Evolutionary conservation across 2,888 invertebrate genomes (phyloP), one percentile per base, ranked within the genome.

Genomic region (Agrenia bidenticulata): DNA sequence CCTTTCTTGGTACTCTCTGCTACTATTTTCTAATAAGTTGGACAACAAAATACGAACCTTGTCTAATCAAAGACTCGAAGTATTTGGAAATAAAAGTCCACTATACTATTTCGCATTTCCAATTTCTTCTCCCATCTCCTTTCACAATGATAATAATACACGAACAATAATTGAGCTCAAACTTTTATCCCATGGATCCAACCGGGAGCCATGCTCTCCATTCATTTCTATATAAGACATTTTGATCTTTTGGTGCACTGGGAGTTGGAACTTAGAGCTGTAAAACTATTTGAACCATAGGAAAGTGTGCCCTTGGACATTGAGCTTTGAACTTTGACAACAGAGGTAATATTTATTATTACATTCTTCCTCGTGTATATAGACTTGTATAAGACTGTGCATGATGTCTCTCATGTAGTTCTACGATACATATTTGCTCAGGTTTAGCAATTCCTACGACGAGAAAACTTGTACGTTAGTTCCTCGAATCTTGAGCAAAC

Each of bases 291-390:
- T 9, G 15, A 32, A 11, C 5, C 2, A 15, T 4, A 24, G 51
- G 51, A 7, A 23, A 23, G 7, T 23, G 21, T 57, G 56, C 56
- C 56, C 56, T 57, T 57, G 56, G 37, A 57, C 56, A 23, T 57
- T 57, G 41, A 51, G 21, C 39, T 7, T 57, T 41, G 41, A 32
- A 19, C n/a, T 19, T 45, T 45, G 32, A 32, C 32, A 32, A 11
- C 4, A 11, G 32, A 32, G 32, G 32, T 11, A 32, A 32, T 32
- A 32, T 32, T n/a, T 32, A 32, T 32, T 32, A 32, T n/a, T n/a
- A n/a, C n/a, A n/a, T n/a, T n/a, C n/a, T n/a, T n/a, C n/a, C n/a
- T n/a, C n/a, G n/a, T n/a, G n/a, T n/a, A n/a, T n/a, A n/a, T n/a
- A n/a, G n/a, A n/a, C n/a, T n/a, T n/a, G n/a, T n/a, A n/a, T n/a